Conservation (phyloP, 2,113 vertebrate genomes). For the Strix uralensis region DNA sequence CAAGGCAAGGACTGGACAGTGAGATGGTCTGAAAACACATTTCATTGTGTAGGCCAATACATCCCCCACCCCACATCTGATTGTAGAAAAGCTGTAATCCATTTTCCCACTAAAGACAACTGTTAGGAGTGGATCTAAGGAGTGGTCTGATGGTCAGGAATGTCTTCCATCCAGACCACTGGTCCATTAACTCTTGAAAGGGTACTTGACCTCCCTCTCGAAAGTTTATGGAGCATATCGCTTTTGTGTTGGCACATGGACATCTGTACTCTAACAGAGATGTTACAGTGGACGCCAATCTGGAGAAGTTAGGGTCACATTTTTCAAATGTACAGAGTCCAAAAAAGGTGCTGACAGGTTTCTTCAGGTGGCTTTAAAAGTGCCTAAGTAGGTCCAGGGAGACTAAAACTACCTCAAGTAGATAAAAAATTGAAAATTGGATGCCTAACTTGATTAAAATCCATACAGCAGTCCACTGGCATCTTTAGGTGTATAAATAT, state of each 20-base stretch:
- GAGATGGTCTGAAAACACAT: background rate
- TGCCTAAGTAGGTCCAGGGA: background rate
- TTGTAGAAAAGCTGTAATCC: background rate
- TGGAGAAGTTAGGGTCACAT: background rate
- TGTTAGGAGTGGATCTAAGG: background rate
- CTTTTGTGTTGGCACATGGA: background rate
- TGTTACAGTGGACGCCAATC: background rate
- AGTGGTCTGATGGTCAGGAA: background rate
- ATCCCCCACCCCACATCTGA: accelerated
- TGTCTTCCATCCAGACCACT: background rate
- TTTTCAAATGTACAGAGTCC: background rate
- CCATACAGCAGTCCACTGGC: background rate
- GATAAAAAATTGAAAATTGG: background rate
- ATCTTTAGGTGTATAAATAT: background rate
- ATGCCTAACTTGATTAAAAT: background rate
- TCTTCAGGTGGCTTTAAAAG: background rate
- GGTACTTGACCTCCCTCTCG: background rate
- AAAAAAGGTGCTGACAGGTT: background rate
- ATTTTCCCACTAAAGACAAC: background rate
- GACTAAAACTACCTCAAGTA: background rate
- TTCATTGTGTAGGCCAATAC: background rate
- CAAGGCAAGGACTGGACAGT: background rate
- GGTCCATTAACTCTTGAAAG: background rate
- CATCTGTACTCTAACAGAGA: background rate
- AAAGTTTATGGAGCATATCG: background rate